These are phyloP conservation scores for Tachina grossa DNA, from an alignment of 2,888 invertebrate genomes.

Conservation along the genomic window DNA sequence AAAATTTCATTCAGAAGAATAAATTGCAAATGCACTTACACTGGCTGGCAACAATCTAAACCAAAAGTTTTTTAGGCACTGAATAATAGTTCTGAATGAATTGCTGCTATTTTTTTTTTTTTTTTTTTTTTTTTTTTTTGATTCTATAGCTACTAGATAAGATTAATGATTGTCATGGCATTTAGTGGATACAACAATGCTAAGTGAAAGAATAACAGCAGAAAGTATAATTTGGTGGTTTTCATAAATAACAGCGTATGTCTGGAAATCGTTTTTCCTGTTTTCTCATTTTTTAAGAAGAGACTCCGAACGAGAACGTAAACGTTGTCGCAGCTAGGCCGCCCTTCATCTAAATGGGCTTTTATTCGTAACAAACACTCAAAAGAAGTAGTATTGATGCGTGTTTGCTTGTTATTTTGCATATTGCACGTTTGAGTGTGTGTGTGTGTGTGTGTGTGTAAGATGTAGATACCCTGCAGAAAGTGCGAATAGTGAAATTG, in stretches of 20 bases:
- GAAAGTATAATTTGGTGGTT: slow-evolving; percentile 12
- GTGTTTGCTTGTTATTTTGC: too few relatives aligned
- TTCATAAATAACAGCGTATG: neutral
- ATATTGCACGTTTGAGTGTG: too few relatives aligned
- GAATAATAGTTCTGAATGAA: slow-evolving; percentile 22
- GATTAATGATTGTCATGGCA: slow-evolving; percentile 69
- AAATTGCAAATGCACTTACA: slow-evolving; percentile 48
- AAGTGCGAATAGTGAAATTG: too few relatives aligned
- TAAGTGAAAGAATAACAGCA: slow-evolving; percentile 52
- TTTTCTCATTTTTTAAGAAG: too few relatives aligned
- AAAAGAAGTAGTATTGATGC: too few relatives aligned
- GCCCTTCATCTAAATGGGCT: too few relatives aligned
- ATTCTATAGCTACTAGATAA: slow-evolving; percentile 48
- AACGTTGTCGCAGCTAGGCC: too few relatives aligned
- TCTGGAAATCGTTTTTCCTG: neutral
- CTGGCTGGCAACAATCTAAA: slow-evolving; percentile 42
- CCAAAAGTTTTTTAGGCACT: slow-evolving; percentile 54
- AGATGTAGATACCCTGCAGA: too few relatives aligned
- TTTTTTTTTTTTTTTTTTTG: neutral
- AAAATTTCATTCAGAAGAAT: slow-evolving; percentile 36
- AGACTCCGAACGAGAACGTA: too few relatives aligned
- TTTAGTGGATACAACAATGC: slow-evolving; percentile 65
- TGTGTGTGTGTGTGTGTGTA: too few relatives aligned
- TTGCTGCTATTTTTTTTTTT: neutral
- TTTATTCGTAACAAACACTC: too few relatives aligned